Conservation (phyloP, 2,888 invertebrate genomes). For the Athalia circularis region DNA sequence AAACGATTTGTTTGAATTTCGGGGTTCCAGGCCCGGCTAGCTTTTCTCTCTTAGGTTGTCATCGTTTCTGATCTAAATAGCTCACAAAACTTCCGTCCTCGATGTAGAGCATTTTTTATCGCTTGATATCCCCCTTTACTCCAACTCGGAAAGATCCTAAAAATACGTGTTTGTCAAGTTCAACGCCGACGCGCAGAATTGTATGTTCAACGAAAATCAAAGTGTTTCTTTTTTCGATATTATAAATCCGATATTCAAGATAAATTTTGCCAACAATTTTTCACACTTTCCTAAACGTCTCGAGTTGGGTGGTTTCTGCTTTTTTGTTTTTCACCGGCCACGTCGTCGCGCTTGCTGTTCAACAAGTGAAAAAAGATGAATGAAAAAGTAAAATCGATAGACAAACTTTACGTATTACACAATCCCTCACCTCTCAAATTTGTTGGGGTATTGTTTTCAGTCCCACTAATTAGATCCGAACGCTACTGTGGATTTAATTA, state of each 20-base stretch:
- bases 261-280: background rate
- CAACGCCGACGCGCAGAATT: background rate
- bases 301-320: background rate
- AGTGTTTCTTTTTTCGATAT: constrained; percentile 1
- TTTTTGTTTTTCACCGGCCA: background rate
- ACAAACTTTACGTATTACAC: background rate
- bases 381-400: background rate
- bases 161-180: background rate
- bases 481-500: too few species aligned
- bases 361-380: background rate
- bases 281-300: background rate
- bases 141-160: background rate
- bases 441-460: too few species aligned
- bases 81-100: background rate
- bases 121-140: background rate
- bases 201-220: background rate
- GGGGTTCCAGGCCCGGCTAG: background rate
- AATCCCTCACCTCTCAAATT: background rate
- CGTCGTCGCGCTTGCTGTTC: background rate
- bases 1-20: background rate
- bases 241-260: too few species aligned
- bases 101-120: constrained; percentile 9
- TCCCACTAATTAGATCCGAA: too few species aligned
- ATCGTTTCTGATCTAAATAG: background rate
- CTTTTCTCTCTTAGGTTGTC: background rate